phyloP scores from a whole-genome alignment of 2,113 vertebrate genomes.

The Anas platyrhynchos region DNA sequence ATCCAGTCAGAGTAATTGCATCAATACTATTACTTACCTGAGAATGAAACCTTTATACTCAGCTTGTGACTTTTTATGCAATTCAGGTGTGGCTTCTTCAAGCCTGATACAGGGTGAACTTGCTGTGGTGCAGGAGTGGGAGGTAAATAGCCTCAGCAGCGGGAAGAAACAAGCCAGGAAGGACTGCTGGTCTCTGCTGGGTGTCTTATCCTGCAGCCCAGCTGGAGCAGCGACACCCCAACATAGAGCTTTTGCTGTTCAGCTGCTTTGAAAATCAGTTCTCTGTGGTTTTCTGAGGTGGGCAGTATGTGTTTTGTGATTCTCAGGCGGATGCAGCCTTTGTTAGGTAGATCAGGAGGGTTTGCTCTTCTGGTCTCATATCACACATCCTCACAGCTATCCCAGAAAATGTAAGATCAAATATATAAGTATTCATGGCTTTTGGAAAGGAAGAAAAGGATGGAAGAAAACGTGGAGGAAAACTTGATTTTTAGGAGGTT shows the following conservation, averaged over 20 bases:
- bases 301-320: not conserved
- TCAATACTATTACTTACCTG: not conserved
- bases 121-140: accelerated
- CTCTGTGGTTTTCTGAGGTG: not conserved
- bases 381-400: not conserved
- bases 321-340: not conserved
- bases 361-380: not conserved
- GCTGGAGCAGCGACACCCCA: not conserved
- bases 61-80: not conserved
- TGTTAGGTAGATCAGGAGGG: not conserved
- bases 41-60: not conserved
- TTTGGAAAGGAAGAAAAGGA: not conserved
- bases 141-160: not conserved
- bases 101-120: not conserved
- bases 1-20: not conserved
- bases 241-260: not conserved
- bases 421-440: not conserved
- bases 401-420: not conserved
- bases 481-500: not conserved
- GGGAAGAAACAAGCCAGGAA: not conserved
- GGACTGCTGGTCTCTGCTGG: not conserved
- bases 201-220: not conserved
- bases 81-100: not conserved
- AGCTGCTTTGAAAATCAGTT: not conserved
- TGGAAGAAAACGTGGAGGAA: not conserved